Evolutionary conservation across 2,797 vertebrate species (phyloP).

Genomic region (Falco columbarius): DNA sequence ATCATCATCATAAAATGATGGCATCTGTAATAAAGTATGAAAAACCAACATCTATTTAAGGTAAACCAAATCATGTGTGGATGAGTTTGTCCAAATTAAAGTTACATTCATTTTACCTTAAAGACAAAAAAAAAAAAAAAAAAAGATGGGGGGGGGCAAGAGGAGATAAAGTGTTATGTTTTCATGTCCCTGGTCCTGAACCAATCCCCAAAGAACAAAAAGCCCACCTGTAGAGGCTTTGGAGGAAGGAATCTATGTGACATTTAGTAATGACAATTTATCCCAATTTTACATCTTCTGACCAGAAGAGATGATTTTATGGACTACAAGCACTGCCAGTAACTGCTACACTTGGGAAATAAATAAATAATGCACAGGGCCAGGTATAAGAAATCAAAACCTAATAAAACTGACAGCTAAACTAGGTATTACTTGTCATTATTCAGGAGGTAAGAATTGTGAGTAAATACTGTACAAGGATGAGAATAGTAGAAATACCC

Average conservation of each 20-base stretch:
- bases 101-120: background rate
- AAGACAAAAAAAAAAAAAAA: background rate
- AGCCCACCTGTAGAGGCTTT: background rate
- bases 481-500: background rate
- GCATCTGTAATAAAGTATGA: background rate
- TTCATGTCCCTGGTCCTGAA: background rate
- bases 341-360: background rate
- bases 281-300: background rate
- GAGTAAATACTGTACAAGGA: background rate
- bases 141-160: fast-evolving
- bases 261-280: background rate
- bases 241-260: background rate
- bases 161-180: background rate
- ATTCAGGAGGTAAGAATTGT: background rate
- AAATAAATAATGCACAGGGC: background rate
- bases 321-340: background rate
- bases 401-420: background rate
- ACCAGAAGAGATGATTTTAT: background rate
- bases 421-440: background rate
- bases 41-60: background rate
- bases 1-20: background rate
- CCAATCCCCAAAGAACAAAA: background rate
- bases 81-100: background rate
- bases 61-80: background rate
- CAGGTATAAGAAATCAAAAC: background rate